Evolutionary conservation across 2,113 vertebrate species (phyloP).

Genomic region (Vidua chalybeata): DNA sequence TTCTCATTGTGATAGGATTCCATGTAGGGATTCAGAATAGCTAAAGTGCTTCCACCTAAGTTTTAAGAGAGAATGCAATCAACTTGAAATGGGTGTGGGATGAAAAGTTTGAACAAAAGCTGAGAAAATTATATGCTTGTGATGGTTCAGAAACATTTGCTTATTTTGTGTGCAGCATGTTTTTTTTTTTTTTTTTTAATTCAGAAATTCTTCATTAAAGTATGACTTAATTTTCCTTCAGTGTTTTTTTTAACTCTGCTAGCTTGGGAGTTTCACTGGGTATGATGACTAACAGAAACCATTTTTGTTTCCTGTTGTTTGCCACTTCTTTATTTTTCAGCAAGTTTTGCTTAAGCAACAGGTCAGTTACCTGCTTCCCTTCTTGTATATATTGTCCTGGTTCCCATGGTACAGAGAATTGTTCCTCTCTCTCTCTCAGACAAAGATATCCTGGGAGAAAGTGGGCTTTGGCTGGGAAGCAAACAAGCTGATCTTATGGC

Average conservation of each 20-base stretch:
- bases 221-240: background rate
- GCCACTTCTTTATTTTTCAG: background rate
- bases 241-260: background rate
- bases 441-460: background rate
- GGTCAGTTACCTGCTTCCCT: background rate
- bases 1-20: background rate
- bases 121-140: background rate
- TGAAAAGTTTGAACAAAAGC: background rate
- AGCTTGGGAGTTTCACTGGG: background rate
- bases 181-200: background rate
- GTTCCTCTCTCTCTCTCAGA: too few species aligned
- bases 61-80: background rate
- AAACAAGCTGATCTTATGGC: background rate
- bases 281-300: background rate
- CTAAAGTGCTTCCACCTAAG: background rate
- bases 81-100: background rate
- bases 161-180: background rate
- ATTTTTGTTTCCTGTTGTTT: background rate
- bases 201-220: background rate
- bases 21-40: background rate
- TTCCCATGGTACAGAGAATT: background rate
- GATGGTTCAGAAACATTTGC: background rate
- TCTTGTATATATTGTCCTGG: background rate
- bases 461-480: background rate
- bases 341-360: background rate